Conservation (phyloP, 2,797 vertebrate species). For the Cryptoblepharus egeriae region DNA sequence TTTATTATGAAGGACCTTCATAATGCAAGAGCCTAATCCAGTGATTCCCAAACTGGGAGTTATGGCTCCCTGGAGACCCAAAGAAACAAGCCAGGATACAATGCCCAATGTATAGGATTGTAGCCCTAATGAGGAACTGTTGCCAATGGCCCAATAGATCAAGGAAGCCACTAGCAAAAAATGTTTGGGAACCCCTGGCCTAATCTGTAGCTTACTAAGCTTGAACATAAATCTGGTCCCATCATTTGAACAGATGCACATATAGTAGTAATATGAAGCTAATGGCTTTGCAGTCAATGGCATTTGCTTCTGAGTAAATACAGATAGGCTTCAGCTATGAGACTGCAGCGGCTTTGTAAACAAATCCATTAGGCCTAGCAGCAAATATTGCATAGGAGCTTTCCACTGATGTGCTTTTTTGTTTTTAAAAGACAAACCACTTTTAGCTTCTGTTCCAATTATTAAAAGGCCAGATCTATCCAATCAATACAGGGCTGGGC, state of each 20-base stretch:
- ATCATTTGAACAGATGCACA: too few species aligned
- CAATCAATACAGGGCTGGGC: neutral
- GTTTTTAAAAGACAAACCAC: neutral
- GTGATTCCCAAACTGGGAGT: too few species aligned
- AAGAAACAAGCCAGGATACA: too few species aligned
- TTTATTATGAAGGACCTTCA: too few species aligned
- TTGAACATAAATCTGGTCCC: neutral
- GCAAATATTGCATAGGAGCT: neutral
- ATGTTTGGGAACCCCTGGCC: too few species aligned
- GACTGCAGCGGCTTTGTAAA: neutral
- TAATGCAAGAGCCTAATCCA: too few species aligned
- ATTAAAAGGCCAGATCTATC: neutral
- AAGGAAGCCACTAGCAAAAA: too few species aligned
- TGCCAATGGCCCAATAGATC: too few species aligned
- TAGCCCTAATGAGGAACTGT: too few species aligned
- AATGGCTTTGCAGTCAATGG: neutral
- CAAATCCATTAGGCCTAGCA: neutral
- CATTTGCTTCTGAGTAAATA: neutral
- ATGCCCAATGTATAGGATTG: too few species aligned
- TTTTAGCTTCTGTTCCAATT: neutral
- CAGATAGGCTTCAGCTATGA: neutral
- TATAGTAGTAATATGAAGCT: neutral
- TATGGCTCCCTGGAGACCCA: too few species aligned
- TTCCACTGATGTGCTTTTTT: neutral
- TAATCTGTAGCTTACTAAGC: too few species aligned